phyloP scores from a whole-genome alignment of 1,140 invertebrate species.

The Halesus radiatus region DNA sequence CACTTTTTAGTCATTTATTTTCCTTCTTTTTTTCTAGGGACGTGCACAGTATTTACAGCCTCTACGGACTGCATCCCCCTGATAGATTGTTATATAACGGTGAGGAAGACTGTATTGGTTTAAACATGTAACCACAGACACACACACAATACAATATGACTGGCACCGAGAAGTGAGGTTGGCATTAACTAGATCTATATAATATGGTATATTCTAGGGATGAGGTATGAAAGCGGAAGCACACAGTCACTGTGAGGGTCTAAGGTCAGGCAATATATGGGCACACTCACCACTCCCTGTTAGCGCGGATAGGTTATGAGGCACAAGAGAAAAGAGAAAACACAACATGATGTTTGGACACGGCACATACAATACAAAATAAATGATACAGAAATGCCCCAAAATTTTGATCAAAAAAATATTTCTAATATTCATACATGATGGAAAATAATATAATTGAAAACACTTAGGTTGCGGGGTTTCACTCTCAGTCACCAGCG shows the following conservation, averaged over 20 bases:
- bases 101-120: too few relatives aligned
- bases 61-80: too few relatives aligned
- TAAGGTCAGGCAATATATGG: slow-evolving; percentile 33
- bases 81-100: too few relatives aligned
- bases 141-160: background rate
- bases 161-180: background rate
- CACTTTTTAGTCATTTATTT: too few relatives aligned
- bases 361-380: slow-evolving; percentile 6
- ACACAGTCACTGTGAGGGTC: slow-evolving; percentile 29
- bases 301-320: slow-evolving; percentile 50
- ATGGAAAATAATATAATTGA: too few relatives aligned
- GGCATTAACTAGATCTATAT: background rate
- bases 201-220: slow-evolving; percentile 31
- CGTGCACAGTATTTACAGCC: too few relatives aligned
- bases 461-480: too few relatives aligned
- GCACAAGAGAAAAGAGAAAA: slow-evolving; percentile 56
- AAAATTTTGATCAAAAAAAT: too few relatives aligned
- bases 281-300: slow-evolving; percentile 56
- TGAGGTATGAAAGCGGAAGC: slow-evolving; percentile 52
- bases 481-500: too few relatives aligned
- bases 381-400: background rate
- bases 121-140: too few relatives aligned
- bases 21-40: too few relatives aligned
- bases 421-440: too few relatives aligned
- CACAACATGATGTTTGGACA: slow-evolving; percentile 49